phyloP scores from a whole-genome alignment of 2,113 vertebrate species.

The Cavia aperea region DNA sequence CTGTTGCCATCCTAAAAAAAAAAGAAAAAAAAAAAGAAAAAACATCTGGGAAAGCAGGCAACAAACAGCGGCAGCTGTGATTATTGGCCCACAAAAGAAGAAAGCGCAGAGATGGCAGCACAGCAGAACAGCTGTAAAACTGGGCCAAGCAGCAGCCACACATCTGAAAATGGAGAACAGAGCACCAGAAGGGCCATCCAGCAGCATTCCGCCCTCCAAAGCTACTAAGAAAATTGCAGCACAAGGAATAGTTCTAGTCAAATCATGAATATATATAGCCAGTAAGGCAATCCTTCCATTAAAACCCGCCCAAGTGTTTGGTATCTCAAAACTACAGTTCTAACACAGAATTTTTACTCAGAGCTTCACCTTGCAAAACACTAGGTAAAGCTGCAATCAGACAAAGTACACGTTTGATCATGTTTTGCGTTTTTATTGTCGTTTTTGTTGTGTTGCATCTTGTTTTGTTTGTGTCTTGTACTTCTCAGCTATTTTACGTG shows the following conservation, averaged over 20 bases:
- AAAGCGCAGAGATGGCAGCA: neutral
- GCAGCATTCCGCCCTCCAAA: neutral
- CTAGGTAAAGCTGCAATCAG: neutral
- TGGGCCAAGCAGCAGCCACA: neutral
- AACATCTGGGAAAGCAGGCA: constrained; percentile 51
- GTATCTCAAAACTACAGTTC: neutral
- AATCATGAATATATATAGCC: neutral
- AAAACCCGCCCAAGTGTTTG: neutral
- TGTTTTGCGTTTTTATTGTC: neutral
- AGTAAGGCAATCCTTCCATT: neutral
- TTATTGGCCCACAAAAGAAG: constrained; percentile 24
- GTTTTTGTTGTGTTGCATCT: too few species aligned
- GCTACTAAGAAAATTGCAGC: neutral
- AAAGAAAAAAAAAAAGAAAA: constrained; percentile 14
- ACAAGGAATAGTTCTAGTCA: neutral
- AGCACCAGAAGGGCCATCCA: neutral
- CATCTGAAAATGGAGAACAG: neutral
- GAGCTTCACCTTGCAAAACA: neutral
- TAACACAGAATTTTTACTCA: neutral
- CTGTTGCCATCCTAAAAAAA: constrained; percentile 25
- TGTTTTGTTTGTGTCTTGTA: neutral
- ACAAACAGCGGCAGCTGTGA: constrained; percentile 47
- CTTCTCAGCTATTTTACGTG: neutral
- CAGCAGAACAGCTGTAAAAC: neutral
- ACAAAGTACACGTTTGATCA: neutral